Evolutionary conservation across 1,140 invertebrate genomes (phyloP).

Genomic region (Diorhabda carinulata): DNA sequence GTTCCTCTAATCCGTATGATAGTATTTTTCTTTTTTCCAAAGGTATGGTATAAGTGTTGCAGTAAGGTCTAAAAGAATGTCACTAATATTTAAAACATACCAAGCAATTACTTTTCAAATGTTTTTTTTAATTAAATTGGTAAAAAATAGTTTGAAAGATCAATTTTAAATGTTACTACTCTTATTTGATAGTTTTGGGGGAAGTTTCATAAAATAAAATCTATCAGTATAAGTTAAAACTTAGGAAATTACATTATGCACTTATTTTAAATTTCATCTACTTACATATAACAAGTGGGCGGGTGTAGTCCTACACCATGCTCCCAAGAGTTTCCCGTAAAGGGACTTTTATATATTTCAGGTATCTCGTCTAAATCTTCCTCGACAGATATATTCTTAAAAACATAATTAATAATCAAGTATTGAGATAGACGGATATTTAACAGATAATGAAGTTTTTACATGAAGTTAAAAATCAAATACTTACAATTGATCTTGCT

Average conservation of each 20-base stretch:
- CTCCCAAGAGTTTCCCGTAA: conserved; percentile 26
- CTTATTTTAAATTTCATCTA: too few relatives aligned
- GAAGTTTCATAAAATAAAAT: too few relatives aligned
- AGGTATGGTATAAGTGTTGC: too few relatives aligned
- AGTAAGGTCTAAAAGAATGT: too few relatives aligned
- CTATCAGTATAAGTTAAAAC: too few relatives aligned
- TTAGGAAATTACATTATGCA: too few relatives aligned
- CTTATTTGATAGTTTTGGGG: not conserved
- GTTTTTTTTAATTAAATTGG: conserved; percentile 4
- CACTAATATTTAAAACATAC: too few relatives aligned
- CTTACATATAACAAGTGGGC: not conserved
- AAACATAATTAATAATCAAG: not conserved
- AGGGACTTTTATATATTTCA: conserved; percentile 24
- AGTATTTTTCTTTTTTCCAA: too few relatives aligned
- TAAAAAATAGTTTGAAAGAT: conserved; percentile 7
- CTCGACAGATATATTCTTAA: conserved; percentile 16
- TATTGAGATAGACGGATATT: not conserved
- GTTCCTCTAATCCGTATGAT: too few relatives aligned
- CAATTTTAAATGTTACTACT: conserved; percentile 8
- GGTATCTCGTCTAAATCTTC: conserved; percentile 3
- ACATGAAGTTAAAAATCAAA: not conserved
- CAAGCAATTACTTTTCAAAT: not conserved
- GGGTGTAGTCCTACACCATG: conserved; percentile 7
- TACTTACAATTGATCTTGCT: conserved; percentile 26
- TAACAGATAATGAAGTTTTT: not conserved